Evolutionary conservation across 2,888 invertebrate genomes (phyloP), one percentile per base, ranked within the genome.

Genomic region (Drosophila monieri): DNA sequence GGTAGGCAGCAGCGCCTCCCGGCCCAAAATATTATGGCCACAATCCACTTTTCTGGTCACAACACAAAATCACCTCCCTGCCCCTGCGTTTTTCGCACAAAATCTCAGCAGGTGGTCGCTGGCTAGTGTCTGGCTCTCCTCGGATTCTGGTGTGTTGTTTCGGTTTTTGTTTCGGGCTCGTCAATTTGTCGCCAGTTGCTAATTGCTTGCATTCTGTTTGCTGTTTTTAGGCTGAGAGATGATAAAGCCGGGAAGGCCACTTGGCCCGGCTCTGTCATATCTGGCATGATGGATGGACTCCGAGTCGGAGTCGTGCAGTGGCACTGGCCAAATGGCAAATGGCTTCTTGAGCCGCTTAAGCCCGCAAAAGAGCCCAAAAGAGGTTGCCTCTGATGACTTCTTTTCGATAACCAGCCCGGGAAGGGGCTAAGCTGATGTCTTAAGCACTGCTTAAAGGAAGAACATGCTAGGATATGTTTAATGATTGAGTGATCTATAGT

Each of bases 141-240:
- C 41, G 51, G 47, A 59, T 35, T 55, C 52, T 48, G 18, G 27
- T 47, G 51, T 47, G 30, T 51, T 70, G 55, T 71, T 30, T 54
- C 25, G 61, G 49, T 62, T 52, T 56, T 53, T 61, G 44, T 59
- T 57, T 59, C 51, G 41, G 48, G 57, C 71, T 64, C 80, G 78
- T 66, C 85, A 79, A 85, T 83, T 85, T 84, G 84, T 88, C 84
- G 84, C 84, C 84, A 77, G 76, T 85, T 78, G 84, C 86, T 84
- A 84, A 88, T 84, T 88, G 88, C 72, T 46, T 60, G 41, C 62
- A 72, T 67, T 67, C 49, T 57, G 35, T 39, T 52, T 69, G 59
- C 52, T 25, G 41, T 48, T 37, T 60, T 27, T 21, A 60, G 69
- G 66, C 51, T 48, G 66, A 58, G 44, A 66, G 46, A 47, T 62